Evolutionary conservation across 2,888 invertebrate genomes (phyloP), one percentile per base, ranked within the genome.

Genomic region (Ariolimax columbianus): DNA sequence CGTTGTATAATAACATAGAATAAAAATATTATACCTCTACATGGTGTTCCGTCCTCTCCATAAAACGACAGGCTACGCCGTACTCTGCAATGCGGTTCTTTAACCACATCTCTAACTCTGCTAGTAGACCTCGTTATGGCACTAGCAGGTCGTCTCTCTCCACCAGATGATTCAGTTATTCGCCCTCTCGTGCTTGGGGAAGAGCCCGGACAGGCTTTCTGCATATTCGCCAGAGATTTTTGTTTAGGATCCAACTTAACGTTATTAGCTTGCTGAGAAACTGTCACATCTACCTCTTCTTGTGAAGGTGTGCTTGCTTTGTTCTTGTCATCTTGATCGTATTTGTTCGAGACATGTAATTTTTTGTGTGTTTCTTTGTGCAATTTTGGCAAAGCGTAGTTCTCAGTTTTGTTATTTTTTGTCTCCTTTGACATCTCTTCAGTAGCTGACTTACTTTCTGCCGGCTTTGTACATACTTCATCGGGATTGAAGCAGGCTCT

Each of bases 11-110:
- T 55, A 55, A 55, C 19, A 55, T 55, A 55, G 19, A 55, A 55
- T 17, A n/a, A n/a, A n/a, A n/a, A 30, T 17, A 26, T 68, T 9
- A 43, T 51, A 75, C 51, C 75, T 73, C 14, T 73, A 1, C 17
- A 30, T 23, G 59, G 4, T 40, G 72, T 36, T 23, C 59, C 47
- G 17, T 9, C 38, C 2, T 33, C 38, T 7, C 55, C 70, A 51
- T 47, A 38, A 70, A 81, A 81, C 26, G 81, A 81, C 23, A 81
- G 55, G 38, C 81, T 51, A 1, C 81, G 47, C 26, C 81, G 81
- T 51, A 72, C 81, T 72, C 55, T 81, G 1, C 72, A 33, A 30
- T 30, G 33, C 6, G 38, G 36, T 43, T 33, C 30, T 59, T 40
- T 63, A 36, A 38, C 26, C 2, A 6, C 38, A 30, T 19, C 17